Base-by-base conservation (phyloP, 2,113 vertebrate genomes). In the Urocynchramus pylzowi region DNA sequence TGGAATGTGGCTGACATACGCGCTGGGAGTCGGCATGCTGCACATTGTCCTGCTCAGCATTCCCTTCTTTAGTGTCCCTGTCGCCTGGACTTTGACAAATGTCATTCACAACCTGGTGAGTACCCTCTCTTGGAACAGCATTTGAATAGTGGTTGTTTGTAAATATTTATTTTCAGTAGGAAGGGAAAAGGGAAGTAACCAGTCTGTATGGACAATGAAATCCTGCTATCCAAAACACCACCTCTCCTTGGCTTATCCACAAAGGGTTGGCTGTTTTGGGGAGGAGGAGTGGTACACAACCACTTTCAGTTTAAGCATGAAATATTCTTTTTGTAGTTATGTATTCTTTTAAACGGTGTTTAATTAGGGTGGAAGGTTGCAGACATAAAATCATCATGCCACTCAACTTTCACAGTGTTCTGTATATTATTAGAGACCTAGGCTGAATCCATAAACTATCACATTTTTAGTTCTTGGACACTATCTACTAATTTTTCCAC, bases 71-170 rank as follows among this genome's bases (percentile, higher is more conserved):
- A 99, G 99, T 39, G 99, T 99, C 83, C 98, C 99, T 9, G 97
- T 99, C 13, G 99, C 99, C 57, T 99, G 99, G 99, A 99, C 99
- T 54, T 98, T 99, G 89, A 99, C 99, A 31, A 99, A 99, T 63
- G 98, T 99, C 89, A 99, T 99, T 96, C 99, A 99, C 98, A 99
- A 99, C 97, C 98, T 99, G 98, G 99, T 99, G 97, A 99, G 99
- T 98, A 59, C 42, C 53, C 44, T 73, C 13, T 75, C 39, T 69
- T 68, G 44, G 33, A 52, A 42, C 24, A 42, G 37, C 50, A 42
- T 52, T 52, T 22, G 24, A 53, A 26, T 49, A 77, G 31, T 12
- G 52, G 16, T 16, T 60, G 27, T 54, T 87, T 14, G 1, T 23
- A 5, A 0, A 0, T 23, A 6, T 23, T 49, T 41, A 24, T 37